Evolutionary conservation across 2,113 vertebrate genomes (phyloP).

Genomic region (Etheostoma cragini): DNA sequence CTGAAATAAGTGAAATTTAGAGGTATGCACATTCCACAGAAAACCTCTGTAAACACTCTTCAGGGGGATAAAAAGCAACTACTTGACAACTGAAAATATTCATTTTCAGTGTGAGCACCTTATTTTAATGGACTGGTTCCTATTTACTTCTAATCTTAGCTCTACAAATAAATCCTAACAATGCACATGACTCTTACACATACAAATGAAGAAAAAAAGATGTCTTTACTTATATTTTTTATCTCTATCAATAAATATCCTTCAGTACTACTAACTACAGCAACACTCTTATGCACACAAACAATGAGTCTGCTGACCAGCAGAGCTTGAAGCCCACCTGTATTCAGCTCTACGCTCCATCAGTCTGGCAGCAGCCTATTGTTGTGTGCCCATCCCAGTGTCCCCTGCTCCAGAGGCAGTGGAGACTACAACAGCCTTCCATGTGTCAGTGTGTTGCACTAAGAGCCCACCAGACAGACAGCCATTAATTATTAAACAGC

Average conservation of each 20-base stretch:
- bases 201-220: not conserved
- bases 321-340: conserved; percentile 55
- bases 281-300: not conserved
- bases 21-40: no score
- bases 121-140: not conserved
- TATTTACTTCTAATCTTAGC: not conserved
- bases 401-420: conserved; percentile 48
- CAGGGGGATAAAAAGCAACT: no score
- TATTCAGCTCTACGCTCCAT: conserved; percentile 44
- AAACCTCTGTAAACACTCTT: no score
- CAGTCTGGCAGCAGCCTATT: conserved; percentile 60
- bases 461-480: conserved; percentile 41
- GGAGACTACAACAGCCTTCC: conserved; percentile 49
- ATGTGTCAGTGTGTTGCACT: conserved; percentile 48
- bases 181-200: not conserved
- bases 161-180: not conserved
- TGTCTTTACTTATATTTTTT: not conserved
- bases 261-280: conserved; percentile 2
- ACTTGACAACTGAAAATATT: no score
- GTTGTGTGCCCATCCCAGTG: conserved; percentile 44
- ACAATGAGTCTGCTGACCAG: conserved; percentile 20
- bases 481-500: conserved; percentile 77
- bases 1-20: no score
- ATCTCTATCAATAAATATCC: not conserved
- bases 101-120: not conserved